These are phyloP conservation scores for Trichogramma pretiosum DNA, from an alignment of 1,140 invertebrate species.

Conservation along the genomic window DNA sequence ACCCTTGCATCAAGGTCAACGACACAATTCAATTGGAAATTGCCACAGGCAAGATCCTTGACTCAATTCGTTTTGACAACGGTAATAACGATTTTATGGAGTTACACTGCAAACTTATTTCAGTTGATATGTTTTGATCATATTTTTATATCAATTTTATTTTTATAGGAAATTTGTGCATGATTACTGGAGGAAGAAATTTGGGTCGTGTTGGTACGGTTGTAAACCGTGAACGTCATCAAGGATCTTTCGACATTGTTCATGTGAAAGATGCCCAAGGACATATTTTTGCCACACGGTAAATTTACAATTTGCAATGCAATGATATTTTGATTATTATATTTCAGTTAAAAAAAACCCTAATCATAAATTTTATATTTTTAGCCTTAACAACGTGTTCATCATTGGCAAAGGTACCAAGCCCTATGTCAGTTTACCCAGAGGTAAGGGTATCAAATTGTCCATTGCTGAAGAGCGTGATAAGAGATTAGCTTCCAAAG, in stretches of 20 bases:
- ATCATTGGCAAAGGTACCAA: constrained; percentile 98
- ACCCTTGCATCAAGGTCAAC: constrained; percentile 93
- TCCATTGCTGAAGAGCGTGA: constrained; percentile 98
- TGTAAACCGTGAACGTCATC: constrained; percentile 94
- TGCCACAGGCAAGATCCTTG: constrained; percentile 88
- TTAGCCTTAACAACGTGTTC: constrained; percentile 95
- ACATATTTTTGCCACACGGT: constrained; percentile 97
- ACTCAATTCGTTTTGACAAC: constrained; percentile 97
- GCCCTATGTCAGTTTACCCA: constrained; percentile 92
- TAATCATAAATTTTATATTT: constrained; percentile 24
- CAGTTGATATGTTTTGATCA: constrained; percentile 5
- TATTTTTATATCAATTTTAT: constrained; percentile 20
- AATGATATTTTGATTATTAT: not conserved
- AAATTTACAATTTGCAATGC: constrained; percentile 21
- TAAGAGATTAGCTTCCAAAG: constrained; percentile 84
- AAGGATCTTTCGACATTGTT: constrained; percentile 98
- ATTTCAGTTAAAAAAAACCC: constrained; percentile 7
- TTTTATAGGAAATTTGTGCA: constrained; percentile 81
- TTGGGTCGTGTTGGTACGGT: constrained; percentile 98
- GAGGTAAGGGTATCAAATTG: constrained; percentile 93
- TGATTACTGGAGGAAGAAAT: constrained; percentile 99
- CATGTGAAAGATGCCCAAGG: constrained; percentile 95
- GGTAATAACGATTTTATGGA: constrained; percentile 48
- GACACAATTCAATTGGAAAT: constrained; percentile 97
- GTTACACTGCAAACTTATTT: not conserved